phyloP scores from a whole-genome alignment of 2,888 invertebrate species.

The Lycaena phlaeas region DNA sequence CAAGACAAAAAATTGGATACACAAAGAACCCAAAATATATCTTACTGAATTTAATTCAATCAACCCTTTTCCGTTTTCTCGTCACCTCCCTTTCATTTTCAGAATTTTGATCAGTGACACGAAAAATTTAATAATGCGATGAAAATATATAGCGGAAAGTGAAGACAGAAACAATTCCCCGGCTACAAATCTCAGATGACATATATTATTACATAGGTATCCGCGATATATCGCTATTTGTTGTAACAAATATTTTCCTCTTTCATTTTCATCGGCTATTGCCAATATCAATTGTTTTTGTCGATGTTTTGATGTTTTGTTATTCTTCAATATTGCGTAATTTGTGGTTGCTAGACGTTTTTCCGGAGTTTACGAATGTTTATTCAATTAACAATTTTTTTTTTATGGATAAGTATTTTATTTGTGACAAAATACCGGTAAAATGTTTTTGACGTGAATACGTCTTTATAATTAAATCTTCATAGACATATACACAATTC shows the following conservation, averaged over 20 bases:
- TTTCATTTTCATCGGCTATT: constrained; percentile 28
- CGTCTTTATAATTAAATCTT: no score
- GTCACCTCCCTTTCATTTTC: constrained; percentile 19
- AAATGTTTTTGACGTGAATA: no score
- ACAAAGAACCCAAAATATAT: neutral
- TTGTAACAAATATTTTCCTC: constrained; percentile 35
- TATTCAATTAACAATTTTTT: no score
- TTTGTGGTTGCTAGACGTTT: no score
- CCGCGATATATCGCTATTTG: constrained; percentile 34
- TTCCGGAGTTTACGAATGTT: no score
- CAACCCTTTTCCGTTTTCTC: constrained; percentile 17
- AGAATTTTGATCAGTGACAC: constrained; percentile 27
- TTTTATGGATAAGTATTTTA: neutral
- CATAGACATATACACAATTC: no score
- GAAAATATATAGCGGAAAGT: constrained; percentile 29
- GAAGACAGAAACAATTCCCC: constrained; percentile 39
- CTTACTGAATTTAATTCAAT: constrained; percentile 3
- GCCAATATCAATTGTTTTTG: constrained; percentile 33
- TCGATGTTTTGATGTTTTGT: constrained; percentile 19
- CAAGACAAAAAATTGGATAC: neutral
- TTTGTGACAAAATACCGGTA: no score
- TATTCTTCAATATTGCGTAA: neutral
- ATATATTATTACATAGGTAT: constrained; percentile 35
- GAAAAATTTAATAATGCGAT: constrained; percentile 34
- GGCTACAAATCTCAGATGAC: constrained; percentile 42